phyloP scores from a whole-genome alignment of 2,888 invertebrate species.

The Trichogramma evanescens region DNA sequence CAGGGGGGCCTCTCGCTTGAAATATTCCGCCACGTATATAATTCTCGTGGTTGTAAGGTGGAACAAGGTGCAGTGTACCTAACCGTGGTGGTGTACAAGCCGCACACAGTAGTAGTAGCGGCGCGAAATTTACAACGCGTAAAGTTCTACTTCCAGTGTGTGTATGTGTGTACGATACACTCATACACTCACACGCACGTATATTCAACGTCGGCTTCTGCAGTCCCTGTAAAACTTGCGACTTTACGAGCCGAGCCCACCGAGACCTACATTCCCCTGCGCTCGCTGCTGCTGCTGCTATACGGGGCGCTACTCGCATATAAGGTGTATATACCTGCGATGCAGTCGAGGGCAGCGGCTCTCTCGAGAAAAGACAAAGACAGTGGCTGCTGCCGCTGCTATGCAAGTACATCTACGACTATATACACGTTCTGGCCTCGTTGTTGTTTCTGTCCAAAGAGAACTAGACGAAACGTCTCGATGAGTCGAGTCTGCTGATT shows the following conservation, averaged over 20 bases:
- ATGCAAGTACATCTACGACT: too few relatives aligned
- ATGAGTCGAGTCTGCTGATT: neutral
- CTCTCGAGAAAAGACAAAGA: too few relatives aligned
- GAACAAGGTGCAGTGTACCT: constrained; percentile 17
- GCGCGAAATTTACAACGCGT: constrained; percentile 28
- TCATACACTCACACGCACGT: too few relatives aligned
- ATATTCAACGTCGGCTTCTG: neutral
- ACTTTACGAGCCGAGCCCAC: constrained; percentile 28
- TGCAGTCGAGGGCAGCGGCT: too few relatives aligned
- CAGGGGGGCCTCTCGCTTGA: constrained; percentile 2
- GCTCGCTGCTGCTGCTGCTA: constrained; percentile 9
- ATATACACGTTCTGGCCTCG: too few relatives aligned
- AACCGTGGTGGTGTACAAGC: constrained; percentile 5
- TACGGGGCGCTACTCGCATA: neutral
- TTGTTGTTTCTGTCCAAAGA: too few relatives aligned
- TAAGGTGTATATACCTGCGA: too few relatives aligned
- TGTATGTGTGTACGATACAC: too few relatives aligned
- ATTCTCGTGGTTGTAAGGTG: constrained; percentile 23
- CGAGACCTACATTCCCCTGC: constrained; percentile 25
- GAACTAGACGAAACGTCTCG: too few relatives aligned
- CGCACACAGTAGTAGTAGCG: constrained; percentile 18
- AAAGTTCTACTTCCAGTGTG: constrained; percentile 23
- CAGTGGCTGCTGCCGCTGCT: too few relatives aligned
- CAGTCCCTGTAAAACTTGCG: constrained; percentile 27
- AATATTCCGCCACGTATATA: constrained; percentile 17